These are phyloP conservation scores for Lasiurus cinereus DNA, from an alignment of 2,113 vertebrate species.

Conservation along the genomic window DNA sequence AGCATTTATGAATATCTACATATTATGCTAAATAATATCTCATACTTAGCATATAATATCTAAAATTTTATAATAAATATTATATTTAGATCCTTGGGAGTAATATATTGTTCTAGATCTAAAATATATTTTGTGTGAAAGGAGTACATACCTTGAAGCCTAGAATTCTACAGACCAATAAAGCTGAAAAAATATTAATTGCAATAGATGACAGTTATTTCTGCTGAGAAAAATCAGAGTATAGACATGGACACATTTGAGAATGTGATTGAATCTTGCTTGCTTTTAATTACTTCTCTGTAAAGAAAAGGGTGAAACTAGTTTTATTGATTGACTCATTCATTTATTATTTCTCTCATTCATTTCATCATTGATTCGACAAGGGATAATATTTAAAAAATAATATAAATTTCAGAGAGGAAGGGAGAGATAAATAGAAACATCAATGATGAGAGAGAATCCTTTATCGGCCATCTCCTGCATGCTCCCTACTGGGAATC, in stretches of 20 bases:
- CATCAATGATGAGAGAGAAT: too few species aligned
- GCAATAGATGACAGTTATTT: neutral
- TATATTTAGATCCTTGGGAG: neutral
- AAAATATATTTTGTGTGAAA: neutral
- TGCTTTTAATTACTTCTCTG: neutral
- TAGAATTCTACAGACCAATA: neutral
- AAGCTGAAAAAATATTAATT: neutral
- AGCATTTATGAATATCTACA: conserved; percentile 16
- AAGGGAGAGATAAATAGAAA: too few species aligned
- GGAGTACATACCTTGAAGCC: neutral
- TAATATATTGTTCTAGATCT: neutral
- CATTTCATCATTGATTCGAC: neutral
- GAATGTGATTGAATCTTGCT: neutral
- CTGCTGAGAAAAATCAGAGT: neutral
- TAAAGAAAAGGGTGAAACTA: neutral
- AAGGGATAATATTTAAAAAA: neutral
- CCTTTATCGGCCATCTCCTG: too few species aligned
- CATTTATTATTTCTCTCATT: neutral
- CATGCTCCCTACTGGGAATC: too few species aligned
- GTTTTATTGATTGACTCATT: neutral
- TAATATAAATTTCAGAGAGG: too few species aligned
- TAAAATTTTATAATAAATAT: conserved; percentile 21
- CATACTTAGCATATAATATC: neutral
- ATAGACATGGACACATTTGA: neutral
- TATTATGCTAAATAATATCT: neutral